Conservation (phyloP, 2,113 vertebrate species). For the Oreochromis spilurus region DNA sequence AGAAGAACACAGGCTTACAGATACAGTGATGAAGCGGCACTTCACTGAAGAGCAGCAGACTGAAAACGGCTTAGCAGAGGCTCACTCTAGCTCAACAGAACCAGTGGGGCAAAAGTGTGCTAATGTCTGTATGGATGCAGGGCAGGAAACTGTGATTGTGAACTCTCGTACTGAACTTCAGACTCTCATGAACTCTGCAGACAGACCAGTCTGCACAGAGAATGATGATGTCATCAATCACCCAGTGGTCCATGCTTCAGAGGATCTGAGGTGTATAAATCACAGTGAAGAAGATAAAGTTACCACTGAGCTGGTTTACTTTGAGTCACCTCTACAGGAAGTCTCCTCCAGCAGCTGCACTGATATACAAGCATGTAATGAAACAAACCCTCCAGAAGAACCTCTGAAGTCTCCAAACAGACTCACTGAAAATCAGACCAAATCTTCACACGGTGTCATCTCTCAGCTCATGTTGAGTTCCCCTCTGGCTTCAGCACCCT, state of each 20-base stretch:
- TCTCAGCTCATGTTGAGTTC: slow-evolving; percentile 41
- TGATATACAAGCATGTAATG: not conserved
- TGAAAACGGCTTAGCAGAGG: not conserved
- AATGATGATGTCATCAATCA: not conserved
- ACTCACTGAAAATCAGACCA: not conserved
- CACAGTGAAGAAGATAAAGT: not conserved
- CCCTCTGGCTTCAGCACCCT: not conserved
- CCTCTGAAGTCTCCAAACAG: not conserved
- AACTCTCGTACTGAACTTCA: not conserved
- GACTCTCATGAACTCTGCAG: not conserved
- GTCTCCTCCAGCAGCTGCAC: not conserved
- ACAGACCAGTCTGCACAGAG: not conserved
- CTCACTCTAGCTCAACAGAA: not conserved
- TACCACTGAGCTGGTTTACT: not conserved
- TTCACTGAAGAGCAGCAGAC: not conserved
- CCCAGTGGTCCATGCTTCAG: not conserved
- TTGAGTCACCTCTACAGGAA: not conserved
- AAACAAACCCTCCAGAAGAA: not conserved
- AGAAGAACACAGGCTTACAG: not conserved
- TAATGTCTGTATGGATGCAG: not conserved
- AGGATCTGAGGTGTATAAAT: not conserved
- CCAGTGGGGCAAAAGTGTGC: not conserved
- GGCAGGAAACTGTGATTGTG: not conserved
- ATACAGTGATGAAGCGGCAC: not conserved
- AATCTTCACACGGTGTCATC: not conserved